Base-by-base conservation (phyloP, 2,113 vertebrate species). In the Xenotilapia leptura region DNA sequence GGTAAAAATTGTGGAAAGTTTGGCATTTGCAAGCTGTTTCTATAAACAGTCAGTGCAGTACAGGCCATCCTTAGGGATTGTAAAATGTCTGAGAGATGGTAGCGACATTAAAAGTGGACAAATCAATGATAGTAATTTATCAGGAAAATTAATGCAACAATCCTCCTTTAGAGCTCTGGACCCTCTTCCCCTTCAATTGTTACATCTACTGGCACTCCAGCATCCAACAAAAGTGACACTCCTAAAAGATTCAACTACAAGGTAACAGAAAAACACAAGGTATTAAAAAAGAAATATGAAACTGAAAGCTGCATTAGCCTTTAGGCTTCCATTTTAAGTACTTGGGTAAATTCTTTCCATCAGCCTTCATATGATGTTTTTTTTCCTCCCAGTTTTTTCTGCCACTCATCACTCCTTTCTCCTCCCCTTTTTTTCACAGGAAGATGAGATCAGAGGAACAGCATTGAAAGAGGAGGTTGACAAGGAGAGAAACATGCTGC, bases 401-500 rank as follows among this genome's bases (percentile, higher is more conserved):
- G 2, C 85, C 68, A 51, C 86, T 84, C 53, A 7, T 73, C 49
- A 28, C 79, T 26, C 9, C 28, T 83, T 38, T 42, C 84, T 68
- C 86, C 86, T 80, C 58, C 60, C 81, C 79, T 80, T 60, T 82
- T 26, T 77, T 40, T 70, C 7, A 81, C 60, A 96, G 97, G 95
- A 96, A 89, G 96, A 94, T 83, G 95, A 96, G 77, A 86, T 95
- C 23, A 88, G 81, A 84, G 92, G 88, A 81, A 80, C 77, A 13
- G 83, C 82, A 5, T 88, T 96, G 80, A 95, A 88, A 85, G 95
- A 95, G 15, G 94, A 96, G 92, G 93, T 96, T 2, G 94, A 95
- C 85, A 95, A 94, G 89, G 95, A 97, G 92, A 97, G 94, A 92
- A 95, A 82, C 89, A 94, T 95, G 94, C 86, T 97, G 92, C 89